Evolutionary conservation across 2,113 vertebrate species (phyloP).

Genomic region (Phoenicopterus ruber): DNA sequence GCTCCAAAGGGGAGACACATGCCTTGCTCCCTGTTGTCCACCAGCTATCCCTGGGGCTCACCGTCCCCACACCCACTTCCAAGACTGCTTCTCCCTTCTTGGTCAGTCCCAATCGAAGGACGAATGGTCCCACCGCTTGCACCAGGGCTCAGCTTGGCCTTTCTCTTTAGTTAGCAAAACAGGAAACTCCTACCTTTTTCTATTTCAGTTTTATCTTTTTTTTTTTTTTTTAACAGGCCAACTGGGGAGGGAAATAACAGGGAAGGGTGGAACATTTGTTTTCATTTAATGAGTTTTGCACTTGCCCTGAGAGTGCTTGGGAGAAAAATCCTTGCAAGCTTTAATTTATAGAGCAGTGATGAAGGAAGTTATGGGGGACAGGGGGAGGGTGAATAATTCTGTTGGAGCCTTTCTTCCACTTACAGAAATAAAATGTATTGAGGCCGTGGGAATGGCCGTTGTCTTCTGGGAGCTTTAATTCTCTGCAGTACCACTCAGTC

Average conservation of each 20-base stretch:
- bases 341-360: conserved; percentile 20
- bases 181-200: conserved; percentile 28
- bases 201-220: background rate
- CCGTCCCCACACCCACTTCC: background rate
- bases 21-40: fast-evolving
- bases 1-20: background rate
- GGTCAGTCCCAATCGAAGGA: background rate
- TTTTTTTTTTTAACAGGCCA: background rate
- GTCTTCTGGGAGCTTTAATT: conserved; percentile 47
- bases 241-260: background rate
- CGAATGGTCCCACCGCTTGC: background rate
- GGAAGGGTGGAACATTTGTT: conserved; percentile 29
- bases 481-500: background rate
- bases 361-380: background rate
- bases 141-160: background rate
- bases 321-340: background rate
- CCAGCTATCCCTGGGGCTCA: background rate
- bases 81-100: background rate
- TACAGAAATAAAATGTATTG: conserved; percentile 22
- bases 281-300: conserved; percentile 46
- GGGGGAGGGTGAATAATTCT: background rate
- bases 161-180: background rate
- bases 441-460: background rate
- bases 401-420: background rate
- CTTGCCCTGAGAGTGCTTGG: background rate